Conservation (phyloP, 1,140 invertebrate genomes). For the Semibalanus balanoides region DNA sequence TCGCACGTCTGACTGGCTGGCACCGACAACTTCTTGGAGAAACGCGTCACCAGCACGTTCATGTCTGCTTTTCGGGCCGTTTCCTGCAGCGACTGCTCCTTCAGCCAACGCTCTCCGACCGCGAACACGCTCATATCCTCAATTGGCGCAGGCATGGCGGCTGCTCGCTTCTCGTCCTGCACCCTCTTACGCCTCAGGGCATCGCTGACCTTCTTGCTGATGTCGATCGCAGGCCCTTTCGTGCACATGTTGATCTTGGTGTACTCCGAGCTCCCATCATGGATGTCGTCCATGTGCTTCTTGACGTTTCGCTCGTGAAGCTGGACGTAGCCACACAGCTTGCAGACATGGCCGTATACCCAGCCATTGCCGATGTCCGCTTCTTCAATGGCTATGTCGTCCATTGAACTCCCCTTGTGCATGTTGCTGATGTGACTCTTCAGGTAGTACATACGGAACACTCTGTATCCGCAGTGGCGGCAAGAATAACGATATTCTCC, state of each 20-base stretch:
- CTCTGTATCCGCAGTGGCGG: neutral
- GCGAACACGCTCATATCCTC: neutral
- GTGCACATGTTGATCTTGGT: neutral
- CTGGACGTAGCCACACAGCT: neutral
- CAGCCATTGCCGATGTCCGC: neutral
- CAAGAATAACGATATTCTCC: neutral
- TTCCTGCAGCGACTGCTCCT: neutral
- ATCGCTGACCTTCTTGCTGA: neutral
- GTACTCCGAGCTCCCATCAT: neutral
- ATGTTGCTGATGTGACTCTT: neutral
- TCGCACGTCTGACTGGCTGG: neutral
- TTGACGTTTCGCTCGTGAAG: neutral
- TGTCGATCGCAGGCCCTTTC: neutral
- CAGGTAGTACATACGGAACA: neutral
- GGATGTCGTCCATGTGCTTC: neutral
- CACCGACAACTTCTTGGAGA: neutral
- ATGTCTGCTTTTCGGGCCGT: neutral
- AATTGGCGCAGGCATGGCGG: neutral
- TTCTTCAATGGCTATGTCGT: neutral
- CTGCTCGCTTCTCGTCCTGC: neutral
- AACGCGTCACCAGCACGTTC: neutral
- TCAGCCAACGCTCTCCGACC: neutral
- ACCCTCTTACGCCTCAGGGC: neutral
- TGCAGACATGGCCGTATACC: neutral
- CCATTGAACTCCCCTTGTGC: neutral